Percentiles rank a stretch among this genome's conserved stretches.
phyloP scores from a whole-genome alignment of 2,113 vertebrate genomes.

The Neopipo cinnamomea region DNA sequence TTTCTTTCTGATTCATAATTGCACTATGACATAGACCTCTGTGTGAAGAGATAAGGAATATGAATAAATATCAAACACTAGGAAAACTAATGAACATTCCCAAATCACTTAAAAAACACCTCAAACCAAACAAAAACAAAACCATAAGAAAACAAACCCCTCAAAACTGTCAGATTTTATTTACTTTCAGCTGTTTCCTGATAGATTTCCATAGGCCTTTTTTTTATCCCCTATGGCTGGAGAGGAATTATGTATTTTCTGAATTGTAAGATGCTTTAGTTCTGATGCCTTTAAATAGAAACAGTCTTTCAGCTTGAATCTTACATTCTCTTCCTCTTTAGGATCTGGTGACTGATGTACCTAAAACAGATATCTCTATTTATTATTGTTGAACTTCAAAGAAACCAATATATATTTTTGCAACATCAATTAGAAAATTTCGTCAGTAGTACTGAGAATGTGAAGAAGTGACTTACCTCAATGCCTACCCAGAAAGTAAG shows the following conservation, averaged over 20 bases:
- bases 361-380: background rate
- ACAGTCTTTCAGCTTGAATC: background rate
- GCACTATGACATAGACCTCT: background rate
- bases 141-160: background rate
- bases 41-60: background rate
- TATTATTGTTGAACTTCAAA: background rate
- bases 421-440: background rate
- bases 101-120: background rate
- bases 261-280: background rate
- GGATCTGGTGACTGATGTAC: background rate
- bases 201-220: background rate
- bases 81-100: background rate
- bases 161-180: background rate
- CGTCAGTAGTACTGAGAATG: background rate
- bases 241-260: background rate
- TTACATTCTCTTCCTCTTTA: background rate
- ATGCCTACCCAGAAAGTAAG: background rate
- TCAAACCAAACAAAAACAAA: background rate
- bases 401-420: background rate
- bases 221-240: background rate
- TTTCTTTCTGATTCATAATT: background rate
- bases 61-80: background rate
- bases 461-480: background rate
- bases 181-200: background rate
- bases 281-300: background rate